Evolutionary conservation across 1,140 invertebrate genomes (phyloP).

Genomic region (Sarcophaga bullata): DNA sequence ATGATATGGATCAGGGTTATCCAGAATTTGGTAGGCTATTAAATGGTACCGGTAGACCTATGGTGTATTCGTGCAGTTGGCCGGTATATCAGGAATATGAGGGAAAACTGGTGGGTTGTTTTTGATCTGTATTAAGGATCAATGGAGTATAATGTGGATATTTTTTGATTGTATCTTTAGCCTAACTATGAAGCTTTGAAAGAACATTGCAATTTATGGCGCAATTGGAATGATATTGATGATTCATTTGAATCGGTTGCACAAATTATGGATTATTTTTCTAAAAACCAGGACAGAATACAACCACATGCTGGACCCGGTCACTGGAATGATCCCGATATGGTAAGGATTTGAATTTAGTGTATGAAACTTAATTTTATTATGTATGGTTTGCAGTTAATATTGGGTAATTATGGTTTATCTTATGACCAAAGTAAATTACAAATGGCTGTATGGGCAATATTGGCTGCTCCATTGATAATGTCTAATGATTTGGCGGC

Average conservation of each 20-base stretch:
- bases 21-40: conserved; percentile 77
- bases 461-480: conserved; percentile 87
- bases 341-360: conserved; percentile 65
- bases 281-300: conserved; percentile 77
- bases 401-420: conserved; percentile 86
- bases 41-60: conserved; percentile 82
- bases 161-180: conserved; percentile 63
- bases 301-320: conserved; percentile 81
- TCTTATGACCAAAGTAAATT: conserved; percentile 83
- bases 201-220: conserved; percentile 88
- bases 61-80: conserved; percentile 91
- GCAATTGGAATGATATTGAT: conserved; percentile 89
- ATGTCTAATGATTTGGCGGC: conserved; percentile 86
- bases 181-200: conserved; percentile 86
- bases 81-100: conserved; percentile 90
- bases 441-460: conserved; percentile 92
- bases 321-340: conserved; percentile 93
- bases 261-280: conserved; percentile 83
- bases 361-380: neutral
- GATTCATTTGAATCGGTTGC: conserved; percentile 81
- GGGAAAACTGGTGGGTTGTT: conserved; percentile 74
- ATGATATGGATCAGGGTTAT: conserved; percentile 73
- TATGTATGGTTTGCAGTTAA: conserved; percentile 27
- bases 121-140: neutral
- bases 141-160: neutral